Evolutionary conservation across 2,797 vertebrate species (phyloP).

Genomic region (Nasua narica): DNA sequence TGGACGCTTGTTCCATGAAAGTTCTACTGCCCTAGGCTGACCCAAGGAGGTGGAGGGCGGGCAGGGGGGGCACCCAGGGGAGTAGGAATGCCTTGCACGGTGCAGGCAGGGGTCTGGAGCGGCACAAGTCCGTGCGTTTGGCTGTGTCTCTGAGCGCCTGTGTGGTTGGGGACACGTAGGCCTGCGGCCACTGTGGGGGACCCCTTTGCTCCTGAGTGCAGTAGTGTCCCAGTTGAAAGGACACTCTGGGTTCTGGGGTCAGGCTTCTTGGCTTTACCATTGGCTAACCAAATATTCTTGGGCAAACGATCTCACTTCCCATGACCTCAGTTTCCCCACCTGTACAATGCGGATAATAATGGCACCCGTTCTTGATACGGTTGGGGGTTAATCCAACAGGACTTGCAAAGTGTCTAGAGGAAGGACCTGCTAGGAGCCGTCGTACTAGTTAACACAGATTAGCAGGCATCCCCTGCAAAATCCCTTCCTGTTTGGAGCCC

Average conservation of each 20-base stretch:
- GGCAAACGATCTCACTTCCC: not conserved
- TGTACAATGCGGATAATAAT: too few species aligned
- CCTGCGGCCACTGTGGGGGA: not conserved
- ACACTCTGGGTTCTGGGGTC: accelerated
- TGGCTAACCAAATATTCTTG: not conserved
- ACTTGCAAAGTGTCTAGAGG: too few species aligned
- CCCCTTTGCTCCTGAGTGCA: not conserved
- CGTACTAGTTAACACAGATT: not conserved
- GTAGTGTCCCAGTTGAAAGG: not conserved
- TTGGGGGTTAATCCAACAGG: not conserved
- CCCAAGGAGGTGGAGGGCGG: not conserved
- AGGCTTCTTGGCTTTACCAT: not conserved
- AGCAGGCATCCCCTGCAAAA: not conserved
- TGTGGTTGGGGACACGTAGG: accelerated
- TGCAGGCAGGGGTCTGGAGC: accelerated
- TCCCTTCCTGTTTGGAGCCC: not conserved
- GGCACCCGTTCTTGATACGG: accelerated
- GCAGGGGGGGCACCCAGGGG: not conserved
- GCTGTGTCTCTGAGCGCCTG: not conserved
- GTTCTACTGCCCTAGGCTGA: not conserved
- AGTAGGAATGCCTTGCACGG: accelerated
- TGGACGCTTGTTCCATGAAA: accelerated
- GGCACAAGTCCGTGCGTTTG: not conserved
- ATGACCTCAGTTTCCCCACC: not conserved
- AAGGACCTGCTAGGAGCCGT: not conserved